phyloP scores from a whole-genome alignment of 2,888 invertebrate species.

The Orthosia gothica region DNA sequence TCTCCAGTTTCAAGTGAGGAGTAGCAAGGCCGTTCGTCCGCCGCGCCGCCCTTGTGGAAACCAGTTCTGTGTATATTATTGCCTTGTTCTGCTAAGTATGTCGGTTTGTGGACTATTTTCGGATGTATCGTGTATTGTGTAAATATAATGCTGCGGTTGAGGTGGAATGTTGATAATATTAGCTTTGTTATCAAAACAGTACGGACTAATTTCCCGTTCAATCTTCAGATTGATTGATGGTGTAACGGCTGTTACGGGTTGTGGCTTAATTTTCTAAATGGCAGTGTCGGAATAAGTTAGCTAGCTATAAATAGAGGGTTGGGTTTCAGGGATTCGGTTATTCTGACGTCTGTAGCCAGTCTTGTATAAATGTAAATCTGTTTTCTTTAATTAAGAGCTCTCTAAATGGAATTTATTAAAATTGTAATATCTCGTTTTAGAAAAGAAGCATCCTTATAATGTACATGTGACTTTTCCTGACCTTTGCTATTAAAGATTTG shows the following conservation, averaged over 20 bases:
- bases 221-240: constrained; percentile 49
- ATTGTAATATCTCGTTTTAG: neutral
- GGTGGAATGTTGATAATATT: constrained; percentile 50
- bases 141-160: constrained; percentile 40
- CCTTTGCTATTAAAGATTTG: constrained; percentile 3
- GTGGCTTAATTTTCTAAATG: constrained; percentile 39
- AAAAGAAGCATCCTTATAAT: constrained; percentile 2
- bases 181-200: constrained; percentile 45
- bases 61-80: constrained; percentile 61
- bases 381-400: constrained; percentile 7
- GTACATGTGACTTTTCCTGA: neutral
- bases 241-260: constrained; percentile 31
- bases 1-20: constrained; percentile 62
- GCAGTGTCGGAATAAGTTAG: constrained; percentile 12
- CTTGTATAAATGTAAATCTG: constrained; percentile 20
- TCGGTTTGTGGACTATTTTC: constrained; percentile 49
- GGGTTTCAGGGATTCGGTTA: constrained; percentile 11
- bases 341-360: neutral
- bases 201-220: constrained; percentile 40
- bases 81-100: constrained; percentile 49
- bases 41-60: constrained; percentile 65
- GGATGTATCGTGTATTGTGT: constrained; percentile 50
- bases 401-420: constrained; percentile 1
- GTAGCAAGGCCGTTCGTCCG: constrained; percentile 62
- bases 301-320: constrained; percentile 13